Evolutionary conservation across 2,797 vertebrate species (phyloP).

Genomic region (Sitta carolinensis): DNA sequence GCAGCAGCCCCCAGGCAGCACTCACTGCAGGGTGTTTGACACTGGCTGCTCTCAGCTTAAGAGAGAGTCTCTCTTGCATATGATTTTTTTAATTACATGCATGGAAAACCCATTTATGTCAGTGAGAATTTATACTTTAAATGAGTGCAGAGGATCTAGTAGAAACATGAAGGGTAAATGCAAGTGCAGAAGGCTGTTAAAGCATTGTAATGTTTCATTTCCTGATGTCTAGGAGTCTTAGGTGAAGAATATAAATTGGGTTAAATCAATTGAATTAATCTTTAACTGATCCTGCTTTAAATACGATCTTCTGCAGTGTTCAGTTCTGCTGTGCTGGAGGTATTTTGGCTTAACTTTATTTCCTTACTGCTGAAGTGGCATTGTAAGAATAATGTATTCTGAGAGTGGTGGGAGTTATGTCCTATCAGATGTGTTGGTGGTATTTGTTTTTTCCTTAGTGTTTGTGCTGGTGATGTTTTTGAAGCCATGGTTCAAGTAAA

Average conservation of each 20-base stretch:
- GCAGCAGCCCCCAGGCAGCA: not conserved
- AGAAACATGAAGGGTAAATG: not conserved
- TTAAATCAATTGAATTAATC: slow-evolving; percentile 15
- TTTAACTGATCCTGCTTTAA: not conserved
- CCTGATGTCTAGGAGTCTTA: not conserved
- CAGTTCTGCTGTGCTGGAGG: not conserved
- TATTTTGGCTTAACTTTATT: slow-evolving; percentile 18
- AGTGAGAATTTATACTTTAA: not conserved
- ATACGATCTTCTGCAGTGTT: not conserved
- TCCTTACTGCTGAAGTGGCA: not conserved
- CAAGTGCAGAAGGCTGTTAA: slow-evolving; percentile 7
- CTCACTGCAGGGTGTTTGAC: not conserved
- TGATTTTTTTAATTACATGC: not conserved
- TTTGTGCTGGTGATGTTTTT: slow-evolving; percentile 8
- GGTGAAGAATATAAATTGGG: not conserved
- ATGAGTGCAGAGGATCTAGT: not conserved
- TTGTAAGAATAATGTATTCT: not conserved
- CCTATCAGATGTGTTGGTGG: not conserved
- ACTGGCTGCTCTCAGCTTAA: not conserved
- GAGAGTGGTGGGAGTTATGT: not conserved
- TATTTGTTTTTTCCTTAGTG: not conserved
- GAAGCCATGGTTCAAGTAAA: slow-evolving; percentile 33
- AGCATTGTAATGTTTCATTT: not conserved
- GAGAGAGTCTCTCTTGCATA: not conserved
- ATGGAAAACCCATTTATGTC: not conserved